A percentile compares a stretch with the other conserved stretches of the same genome.
Conservation (phyloP, 2,888 invertebrate species). For the Nephrotoma appendiculata region DNA sequence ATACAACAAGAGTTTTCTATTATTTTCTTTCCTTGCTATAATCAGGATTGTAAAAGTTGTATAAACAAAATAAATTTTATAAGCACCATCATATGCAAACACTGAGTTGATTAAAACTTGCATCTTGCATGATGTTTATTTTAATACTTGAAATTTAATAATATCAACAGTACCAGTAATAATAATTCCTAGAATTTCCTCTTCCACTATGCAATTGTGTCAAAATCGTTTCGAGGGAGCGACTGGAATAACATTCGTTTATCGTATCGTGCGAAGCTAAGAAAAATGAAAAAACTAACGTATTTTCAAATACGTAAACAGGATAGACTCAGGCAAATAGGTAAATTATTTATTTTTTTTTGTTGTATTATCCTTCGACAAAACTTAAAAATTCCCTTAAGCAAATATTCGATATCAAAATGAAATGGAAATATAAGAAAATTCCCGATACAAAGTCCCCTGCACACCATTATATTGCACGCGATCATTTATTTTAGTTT, state of each 20-base stretch:
- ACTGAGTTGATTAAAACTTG: slow-evolving; percentile 3
- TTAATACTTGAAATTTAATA: background rate
- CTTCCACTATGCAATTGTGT: background rate
- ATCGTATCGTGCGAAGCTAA: background rate
- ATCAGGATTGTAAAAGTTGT: background rate
- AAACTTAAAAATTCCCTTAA: background rate
- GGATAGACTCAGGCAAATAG: background rate
- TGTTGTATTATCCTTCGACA: background rate
- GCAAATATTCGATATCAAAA: background rate
- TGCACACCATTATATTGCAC: background rate
- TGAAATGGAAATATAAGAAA: background rate
- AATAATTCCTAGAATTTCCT: background rate
- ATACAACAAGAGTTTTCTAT: background rate
- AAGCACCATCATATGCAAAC: background rate
- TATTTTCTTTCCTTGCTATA: background rate
- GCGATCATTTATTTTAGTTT: background rate
- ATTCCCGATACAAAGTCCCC: background rate
- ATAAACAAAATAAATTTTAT: background rate
- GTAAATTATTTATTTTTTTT: background rate
- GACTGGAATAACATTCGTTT: background rate
- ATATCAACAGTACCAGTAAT: background rate
- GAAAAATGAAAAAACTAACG: background rate
- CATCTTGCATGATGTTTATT: slow-evolving; percentile 5
- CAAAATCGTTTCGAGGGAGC: background rate
- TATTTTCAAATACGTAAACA: background rate